A percentile compares a stretch with the other conserved stretches of the same genome.
These are phyloP conservation scores for Tyto alba DNA, from an alignment of 2,113 vertebrate species.

Conservation along the genomic window DNA sequence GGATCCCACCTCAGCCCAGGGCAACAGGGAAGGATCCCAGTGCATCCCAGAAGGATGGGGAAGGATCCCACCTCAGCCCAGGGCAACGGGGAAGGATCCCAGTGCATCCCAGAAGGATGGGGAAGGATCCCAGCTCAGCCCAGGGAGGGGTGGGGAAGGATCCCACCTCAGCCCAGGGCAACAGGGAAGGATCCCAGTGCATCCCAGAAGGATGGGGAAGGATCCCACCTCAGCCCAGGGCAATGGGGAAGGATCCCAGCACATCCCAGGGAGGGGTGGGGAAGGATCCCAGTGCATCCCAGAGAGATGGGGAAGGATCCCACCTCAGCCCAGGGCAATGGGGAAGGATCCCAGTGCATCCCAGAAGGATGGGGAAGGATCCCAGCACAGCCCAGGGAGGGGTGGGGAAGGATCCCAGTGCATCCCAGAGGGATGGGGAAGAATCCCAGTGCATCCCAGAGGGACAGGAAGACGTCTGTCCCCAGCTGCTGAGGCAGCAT, in stretches of 20 bases:
- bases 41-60: not conserved
- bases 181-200: not conserved
- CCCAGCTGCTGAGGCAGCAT: too few species aligned
- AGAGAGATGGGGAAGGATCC: fast-evolving
- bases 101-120: not conserved
- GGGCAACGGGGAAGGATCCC: not conserved
- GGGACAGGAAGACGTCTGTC: too few species aligned
- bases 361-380: not conserved
- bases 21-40: not conserved
- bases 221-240: not conserved
- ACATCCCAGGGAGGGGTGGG: not conserved
- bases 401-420: not conserved
- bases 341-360: not conserved
- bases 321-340: not conserved
- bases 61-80: not conserved
- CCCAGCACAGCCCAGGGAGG: not conserved
- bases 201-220: not conserved
- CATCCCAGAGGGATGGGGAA: too few species aligned
- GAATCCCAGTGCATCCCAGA: too few species aligned
- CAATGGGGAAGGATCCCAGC: not conserved
- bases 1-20: not conserved
- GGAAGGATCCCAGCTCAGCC: not conserved
- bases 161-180: not conserved
- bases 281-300: not conserved
- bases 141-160: fast-evolving